Evolutionary conservation across 2,797 vertebrate species (phyloP), one percentile per base, ranked within the genome.

Genomic region (Enteromius trimaculatus): DNA sequence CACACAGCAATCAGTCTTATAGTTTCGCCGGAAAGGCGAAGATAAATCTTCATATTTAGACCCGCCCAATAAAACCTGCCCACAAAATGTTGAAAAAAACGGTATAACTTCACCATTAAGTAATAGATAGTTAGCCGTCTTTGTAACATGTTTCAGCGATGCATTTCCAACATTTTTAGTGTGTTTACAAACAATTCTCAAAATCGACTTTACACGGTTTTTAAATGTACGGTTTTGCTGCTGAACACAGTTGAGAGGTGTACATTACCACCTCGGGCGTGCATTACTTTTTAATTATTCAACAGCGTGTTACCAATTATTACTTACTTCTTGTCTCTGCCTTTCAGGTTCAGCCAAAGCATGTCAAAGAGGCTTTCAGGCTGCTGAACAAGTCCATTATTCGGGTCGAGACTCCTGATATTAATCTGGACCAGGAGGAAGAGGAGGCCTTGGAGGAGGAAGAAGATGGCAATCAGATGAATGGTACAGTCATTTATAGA

Each of bases 321-420:
- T 62, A 2, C 58, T 29, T 62, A 29, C 14, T 71, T 47, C 9
- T 29, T 51, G 13, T 79, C 3, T 26, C 34, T 55, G 49, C 89
- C 81, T 2, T 87, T 49, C 88, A 99, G 98, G 98, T 99, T 84
- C 98, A 99, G 79, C 98, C 98, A 10, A 99, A 99, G 90, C 98
- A 99, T 0, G 98, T 99, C 71, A 99, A 99, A 87, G 98, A 99
- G 92, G 98, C 97, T 0, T 99, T 99, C 92, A 96, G 98, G 77
- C 95, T 99, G 75, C 91, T 99, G 85, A 99, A 99, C 94, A 99
- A 99, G 87, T 99, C 98, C 47, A 98, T 99, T 88, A 99, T 99
- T 90, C 94, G 98, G 84, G 98, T 99, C 84, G 98, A 99, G 93
- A 99, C 97, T 2, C 98, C 98, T 3, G 98, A 99, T 83, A 90